Evolutionary conservation across 1,140 invertebrate species (phyloP).

Genomic region (Portunus trituberculatus): DNA sequence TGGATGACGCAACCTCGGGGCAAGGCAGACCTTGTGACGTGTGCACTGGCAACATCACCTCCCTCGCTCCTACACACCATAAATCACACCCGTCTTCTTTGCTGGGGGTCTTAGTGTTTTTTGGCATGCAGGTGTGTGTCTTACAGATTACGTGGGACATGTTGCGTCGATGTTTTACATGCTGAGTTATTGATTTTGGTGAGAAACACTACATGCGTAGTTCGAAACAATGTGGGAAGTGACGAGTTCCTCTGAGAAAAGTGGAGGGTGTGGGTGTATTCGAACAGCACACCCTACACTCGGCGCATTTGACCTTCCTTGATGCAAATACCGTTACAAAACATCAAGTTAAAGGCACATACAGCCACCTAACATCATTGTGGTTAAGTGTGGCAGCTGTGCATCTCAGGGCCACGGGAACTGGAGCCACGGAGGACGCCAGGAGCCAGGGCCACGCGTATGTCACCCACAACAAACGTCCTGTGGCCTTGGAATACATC

Average conservation of each 20-base stretch:
- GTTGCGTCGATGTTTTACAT: background rate
- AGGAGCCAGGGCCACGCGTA: background rate
- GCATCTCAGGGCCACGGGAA: background rate
- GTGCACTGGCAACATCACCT: background rate
- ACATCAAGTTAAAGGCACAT: background rate
- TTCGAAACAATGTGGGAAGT: constrained; percentile 34
- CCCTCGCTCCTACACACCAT: too few species aligned
- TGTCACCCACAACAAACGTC: background rate
- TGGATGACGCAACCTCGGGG: constrained; percentile 43
- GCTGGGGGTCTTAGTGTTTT: background rate
- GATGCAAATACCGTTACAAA: background rate
- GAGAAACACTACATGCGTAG: constrained; percentile 30
- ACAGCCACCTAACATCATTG: background rate
- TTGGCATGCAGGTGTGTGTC: background rate
- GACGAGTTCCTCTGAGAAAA: constrained; percentile 2
- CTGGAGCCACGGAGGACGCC: background rate
- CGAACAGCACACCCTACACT: constrained; percentile 5
- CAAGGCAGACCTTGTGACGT: background rate
- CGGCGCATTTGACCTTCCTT: constrained; percentile 42
- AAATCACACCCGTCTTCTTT: too few species aligned
- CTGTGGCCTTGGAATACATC: too few species aligned
- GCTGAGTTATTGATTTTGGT: constrained; percentile 14
- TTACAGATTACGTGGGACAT: background rate
- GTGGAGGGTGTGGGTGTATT: constrained; percentile 36
- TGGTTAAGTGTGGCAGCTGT: background rate